Base-by-base conservation (phyloP, 2,888 invertebrate species). In the Morinoia aosen region DNA sequence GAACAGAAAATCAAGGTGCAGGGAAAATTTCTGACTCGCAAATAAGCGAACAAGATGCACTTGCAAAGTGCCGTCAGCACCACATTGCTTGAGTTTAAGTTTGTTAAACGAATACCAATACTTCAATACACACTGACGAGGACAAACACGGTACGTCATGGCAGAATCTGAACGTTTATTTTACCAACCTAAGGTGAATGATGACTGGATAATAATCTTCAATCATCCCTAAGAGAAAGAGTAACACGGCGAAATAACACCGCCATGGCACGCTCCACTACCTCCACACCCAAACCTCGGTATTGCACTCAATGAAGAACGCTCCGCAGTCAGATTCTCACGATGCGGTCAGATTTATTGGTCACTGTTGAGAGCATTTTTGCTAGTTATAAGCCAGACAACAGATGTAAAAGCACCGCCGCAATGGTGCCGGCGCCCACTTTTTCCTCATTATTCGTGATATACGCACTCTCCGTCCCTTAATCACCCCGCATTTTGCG, bases 401-500 rank as follows among this genome's bases (percentile, higher is more conserved):
- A 90, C 90, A 90, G 90, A 39, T 90, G 90, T 48, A 90, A 90
- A 90, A 90, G 90, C 48, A 90, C 90, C 19, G 90, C 90, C 40
- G 40, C 48, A 90, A 40, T 90, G 90, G 48, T 48, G 40, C 16
- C 90, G 40, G 14, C 40, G 90, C 3, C 16, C 11, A 90, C 90
- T 90, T 90, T 76, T 90, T 90, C 90, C 90, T 90, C 90, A 90
- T 90, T 90, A 90, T 90, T 40, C 12, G 90, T 40, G 90, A 90
- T 90, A 40, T 48, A 90, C 33, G 90, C 90, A 40, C 90, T 4
- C 12, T 7, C 19, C 40, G 90, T 76, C 76, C 25, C 76, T 76
- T 16, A 33, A 76, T 76, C 76, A 76, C 76, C 76, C 25, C 33
- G 33, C 76, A 76, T 76, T 76, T 76, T 76, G 76, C 25, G 76